Evolutionary conservation across 2,113 vertebrate species (phyloP).

Genomic region (Myrmecobius fasciatus): DNA sequence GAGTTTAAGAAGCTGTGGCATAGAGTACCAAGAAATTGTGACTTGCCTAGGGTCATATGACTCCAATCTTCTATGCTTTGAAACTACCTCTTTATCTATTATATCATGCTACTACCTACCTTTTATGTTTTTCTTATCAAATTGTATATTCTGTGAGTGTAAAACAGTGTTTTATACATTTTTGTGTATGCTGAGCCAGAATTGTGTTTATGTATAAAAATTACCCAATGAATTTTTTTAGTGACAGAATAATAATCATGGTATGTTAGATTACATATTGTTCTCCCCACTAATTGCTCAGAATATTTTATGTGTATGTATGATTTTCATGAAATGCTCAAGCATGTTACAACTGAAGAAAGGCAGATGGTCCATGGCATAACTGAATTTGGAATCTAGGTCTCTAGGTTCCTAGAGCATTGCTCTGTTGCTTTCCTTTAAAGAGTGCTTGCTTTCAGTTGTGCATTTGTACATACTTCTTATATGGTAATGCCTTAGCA

Average conservation of each 20-base stretch:
- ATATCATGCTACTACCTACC: background rate
- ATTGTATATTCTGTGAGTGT: background rate
- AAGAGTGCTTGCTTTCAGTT: background rate
- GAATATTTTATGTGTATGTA: conserved; percentile 20
- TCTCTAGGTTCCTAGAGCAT: background rate
- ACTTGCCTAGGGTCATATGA: background rate
- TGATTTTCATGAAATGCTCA: conserved; percentile 36
- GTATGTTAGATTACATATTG: background rate
- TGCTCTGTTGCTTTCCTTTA: background rate
- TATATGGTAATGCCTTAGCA: conserved; percentile 8
- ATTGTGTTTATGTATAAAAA: background rate
- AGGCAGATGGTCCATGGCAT: background rate
- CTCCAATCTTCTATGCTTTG: background rate
- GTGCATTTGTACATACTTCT: conserved; percentile 10
- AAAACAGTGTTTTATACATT: background rate
- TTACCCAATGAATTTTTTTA: background rate
- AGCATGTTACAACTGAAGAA: conserved; percentile 4
- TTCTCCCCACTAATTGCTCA: background rate
- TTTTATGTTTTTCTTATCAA: background rate
- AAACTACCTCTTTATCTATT: background rate
- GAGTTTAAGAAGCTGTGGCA: no score
- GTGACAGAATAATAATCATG: background rate
- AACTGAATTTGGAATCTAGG: background rate
- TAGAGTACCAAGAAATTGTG: background rate
- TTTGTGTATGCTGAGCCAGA: background rate